Percentiles rank a stretch among this genome's conserved stretches.
These are phyloP conservation scores for Pharmacophagus antenor DNA, from an alignment of 2,888 invertebrate species.

Conservation along the genomic window DNA sequence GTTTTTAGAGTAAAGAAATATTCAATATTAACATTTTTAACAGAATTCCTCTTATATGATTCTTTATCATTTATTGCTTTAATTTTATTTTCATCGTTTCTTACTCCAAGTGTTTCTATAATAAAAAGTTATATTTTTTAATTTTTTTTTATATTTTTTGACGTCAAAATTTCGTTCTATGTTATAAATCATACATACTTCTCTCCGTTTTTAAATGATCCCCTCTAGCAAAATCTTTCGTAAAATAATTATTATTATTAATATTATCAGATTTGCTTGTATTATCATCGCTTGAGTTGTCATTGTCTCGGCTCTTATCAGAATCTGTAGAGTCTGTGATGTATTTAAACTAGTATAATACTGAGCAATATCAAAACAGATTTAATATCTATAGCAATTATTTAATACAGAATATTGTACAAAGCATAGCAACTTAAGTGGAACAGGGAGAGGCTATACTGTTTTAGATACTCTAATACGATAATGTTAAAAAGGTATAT, in stretches of 20 bases:
- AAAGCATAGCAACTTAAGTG: too few species aligned
- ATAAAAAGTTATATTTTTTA: background rate
- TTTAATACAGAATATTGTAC: too few species aligned
- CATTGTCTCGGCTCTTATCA: background rate
- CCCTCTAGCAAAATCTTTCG: constrained; percentile 22
- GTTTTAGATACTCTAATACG: too few species aligned
- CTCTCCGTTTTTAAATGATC: constrained; percentile 8
- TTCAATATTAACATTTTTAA: background rate
- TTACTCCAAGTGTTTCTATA: constrained; percentile 4
- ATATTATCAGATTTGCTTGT: background rate
- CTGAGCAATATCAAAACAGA: too few species aligned
- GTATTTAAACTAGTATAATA: too few species aligned
- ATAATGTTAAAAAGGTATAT: too few species aligned
- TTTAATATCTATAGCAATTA: background rate
- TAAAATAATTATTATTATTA: background rate
- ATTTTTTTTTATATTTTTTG: background rate
- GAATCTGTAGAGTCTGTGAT: background rate
- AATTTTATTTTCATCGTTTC: background rate
- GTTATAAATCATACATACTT: constrained; percentile 5
- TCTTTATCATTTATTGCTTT: background rate
- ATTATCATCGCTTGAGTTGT: background rate
- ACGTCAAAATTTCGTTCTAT: too few species aligned
- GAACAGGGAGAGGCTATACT: too few species aligned
- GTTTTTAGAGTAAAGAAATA: background rate
- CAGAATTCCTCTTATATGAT: background rate